Conservation (phyloP, 2,888 invertebrate species). For the Stenolophus ochropezus region DNA sequence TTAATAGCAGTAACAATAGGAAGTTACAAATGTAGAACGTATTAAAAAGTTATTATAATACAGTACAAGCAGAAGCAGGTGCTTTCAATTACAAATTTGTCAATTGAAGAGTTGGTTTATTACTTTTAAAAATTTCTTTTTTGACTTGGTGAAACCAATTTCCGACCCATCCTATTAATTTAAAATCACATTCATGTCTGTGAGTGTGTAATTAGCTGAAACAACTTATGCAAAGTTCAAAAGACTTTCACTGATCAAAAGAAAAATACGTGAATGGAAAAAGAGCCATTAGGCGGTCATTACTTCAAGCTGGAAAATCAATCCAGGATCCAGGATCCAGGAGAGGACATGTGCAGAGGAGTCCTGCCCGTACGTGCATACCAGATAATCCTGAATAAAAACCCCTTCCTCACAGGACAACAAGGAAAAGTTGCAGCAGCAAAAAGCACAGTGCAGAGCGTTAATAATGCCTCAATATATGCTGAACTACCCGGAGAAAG, state of each 20-base stretch:
- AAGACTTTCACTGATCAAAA: constrained; percentile 7
- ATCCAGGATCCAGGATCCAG: too few relatives aligned
- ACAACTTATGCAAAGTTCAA: not conserved
- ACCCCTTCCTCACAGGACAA: too few relatives aligned
- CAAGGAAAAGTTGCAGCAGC: not conserved
- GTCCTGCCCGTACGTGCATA: not conserved
- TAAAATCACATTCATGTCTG: not conserved
- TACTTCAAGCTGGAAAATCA: constrained; percentile 21
- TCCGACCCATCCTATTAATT: not conserved
- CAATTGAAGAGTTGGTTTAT: too few relatives aligned
- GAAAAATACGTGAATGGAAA: constrained; percentile 8
- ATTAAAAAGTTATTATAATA: too few relatives aligned
- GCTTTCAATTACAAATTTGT: too few relatives aligned
- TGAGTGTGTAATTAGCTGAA: not conserved
- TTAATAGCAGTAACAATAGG: too few relatives aligned
- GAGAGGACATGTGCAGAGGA: not conserved
- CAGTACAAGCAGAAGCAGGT: too few relatives aligned
- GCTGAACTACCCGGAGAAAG: not conserved
- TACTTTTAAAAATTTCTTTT: not conserved
- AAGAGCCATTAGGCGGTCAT: constrained; percentile 12
- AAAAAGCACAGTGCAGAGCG: not conserved
- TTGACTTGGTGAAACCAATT: not conserved
- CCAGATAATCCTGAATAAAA: not conserved
- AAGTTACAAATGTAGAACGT: too few relatives aligned
- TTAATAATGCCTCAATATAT: not conserved